phyloP scores from a whole-genome alignment of 2,113 vertebrate genomes.

The Prinia subflava region DNA sequence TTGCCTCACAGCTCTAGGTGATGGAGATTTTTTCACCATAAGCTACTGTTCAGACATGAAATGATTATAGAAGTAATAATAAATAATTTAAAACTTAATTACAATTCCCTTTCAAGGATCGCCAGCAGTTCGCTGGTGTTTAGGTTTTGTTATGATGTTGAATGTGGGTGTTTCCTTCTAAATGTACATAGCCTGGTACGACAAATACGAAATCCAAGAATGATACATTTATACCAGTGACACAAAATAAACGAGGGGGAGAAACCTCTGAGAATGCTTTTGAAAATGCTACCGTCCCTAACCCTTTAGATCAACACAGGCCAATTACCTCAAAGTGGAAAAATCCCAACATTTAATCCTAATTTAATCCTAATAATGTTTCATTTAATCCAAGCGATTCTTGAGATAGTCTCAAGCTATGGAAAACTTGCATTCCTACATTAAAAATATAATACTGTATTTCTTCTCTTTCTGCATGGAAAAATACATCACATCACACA shows the following conservation, averaged over 20 bases:
- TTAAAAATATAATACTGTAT: neutral
- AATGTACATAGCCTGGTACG: neutral
- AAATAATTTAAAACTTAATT: neutral
- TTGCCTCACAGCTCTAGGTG: neutral
- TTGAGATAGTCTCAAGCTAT: neutral
- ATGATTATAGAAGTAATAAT: neutral
- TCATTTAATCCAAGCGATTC: neutral
- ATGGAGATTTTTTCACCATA: neutral
- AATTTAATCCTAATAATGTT: neutral
- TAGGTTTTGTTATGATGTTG: neutral
- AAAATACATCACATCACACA: neutral
- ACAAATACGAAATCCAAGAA: neutral
- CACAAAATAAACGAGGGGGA: neutral
- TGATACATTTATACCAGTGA: neutral
- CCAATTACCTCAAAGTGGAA: neutral
- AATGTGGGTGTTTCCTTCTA: neutral
- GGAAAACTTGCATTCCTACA: neutral
- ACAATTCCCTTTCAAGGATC: neutral
- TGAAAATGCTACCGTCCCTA: neutral
- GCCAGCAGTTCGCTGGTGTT: neutral
- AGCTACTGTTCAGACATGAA: neutral
- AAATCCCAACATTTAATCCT: neutral
- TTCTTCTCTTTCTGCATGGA: neutral
- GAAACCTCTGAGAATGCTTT: neutral
- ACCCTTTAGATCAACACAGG: neutral